Conservation (phyloP, 2,113 vertebrate genomes). For the Thalassoma bifasciatum region DNA sequence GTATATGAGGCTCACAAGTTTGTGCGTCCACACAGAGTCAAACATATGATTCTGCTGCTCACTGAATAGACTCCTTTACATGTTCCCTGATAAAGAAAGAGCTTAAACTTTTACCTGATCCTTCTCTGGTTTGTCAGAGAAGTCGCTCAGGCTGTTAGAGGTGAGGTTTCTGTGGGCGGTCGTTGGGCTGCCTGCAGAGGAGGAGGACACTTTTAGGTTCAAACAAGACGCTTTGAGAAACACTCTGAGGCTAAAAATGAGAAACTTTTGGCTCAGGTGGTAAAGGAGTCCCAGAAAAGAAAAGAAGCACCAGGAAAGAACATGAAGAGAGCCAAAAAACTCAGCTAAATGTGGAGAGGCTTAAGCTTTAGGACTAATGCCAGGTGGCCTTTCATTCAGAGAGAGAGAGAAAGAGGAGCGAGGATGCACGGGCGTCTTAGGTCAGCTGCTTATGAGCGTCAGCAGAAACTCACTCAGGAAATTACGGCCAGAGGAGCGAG, state of each 20-base stretch:
- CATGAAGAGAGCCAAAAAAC: slow-evolving; percentile 40
- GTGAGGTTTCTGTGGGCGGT: slow-evolving; percentile 92
- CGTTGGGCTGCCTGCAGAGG: slow-evolving; percentile 89
- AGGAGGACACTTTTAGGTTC: slow-evolving; percentile 13
- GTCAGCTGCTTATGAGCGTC: slow-evolving; percentile 7
- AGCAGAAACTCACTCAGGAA: slow-evolving; percentile 35
- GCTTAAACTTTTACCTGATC: slow-evolving; percentile 88
- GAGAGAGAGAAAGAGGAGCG: slow-evolving; percentile 22
- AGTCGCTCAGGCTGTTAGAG: slow-evolving; percentile 94
- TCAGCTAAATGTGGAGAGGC: slow-evolving; percentile 41
- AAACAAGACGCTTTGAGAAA: neutral
- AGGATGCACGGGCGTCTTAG: slow-evolving; percentile 4
- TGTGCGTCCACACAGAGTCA: slow-evolving; percentile 1
- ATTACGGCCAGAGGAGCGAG: slow-evolving; percentile 5
- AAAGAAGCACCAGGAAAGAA: slow-evolving; percentile 33
- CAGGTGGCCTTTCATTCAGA: slow-evolving; percentile 49
- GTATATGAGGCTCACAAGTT: slow-evolving; percentile 24
- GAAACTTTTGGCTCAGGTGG: neutral
- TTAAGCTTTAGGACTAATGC: slow-evolving; percentile 51
- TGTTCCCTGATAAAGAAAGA: neutral
- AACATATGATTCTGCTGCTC: slow-evolving; percentile 31
- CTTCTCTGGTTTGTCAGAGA: slow-evolving; percentile 98
- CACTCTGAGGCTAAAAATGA: neutral
- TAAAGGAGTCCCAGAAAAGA: slow-evolving; percentile 18
- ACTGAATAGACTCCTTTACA: slow-evolving; percentile 26